Conservation (phyloP, 2,888 invertebrate genomes). For the Phlogophora meticulosa region DNA sequence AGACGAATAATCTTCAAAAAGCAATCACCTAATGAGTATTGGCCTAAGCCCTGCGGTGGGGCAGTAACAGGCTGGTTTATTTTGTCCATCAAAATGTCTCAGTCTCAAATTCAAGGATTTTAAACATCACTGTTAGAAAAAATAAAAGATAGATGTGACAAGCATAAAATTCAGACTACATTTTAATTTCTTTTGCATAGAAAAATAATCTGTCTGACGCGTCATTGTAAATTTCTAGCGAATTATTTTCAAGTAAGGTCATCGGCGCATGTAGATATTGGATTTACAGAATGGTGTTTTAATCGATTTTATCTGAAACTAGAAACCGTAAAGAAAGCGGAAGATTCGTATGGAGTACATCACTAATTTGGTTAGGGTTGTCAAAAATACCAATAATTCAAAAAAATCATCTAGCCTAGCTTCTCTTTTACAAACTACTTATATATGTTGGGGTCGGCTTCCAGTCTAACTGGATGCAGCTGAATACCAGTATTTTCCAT, state of each 20-base stretch:
- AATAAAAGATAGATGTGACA: slow-evolving; percentile 5
- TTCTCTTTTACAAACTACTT: too few relatives aligned
- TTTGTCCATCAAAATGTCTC: not conserved
- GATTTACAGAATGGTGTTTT: slow-evolving; percentile 18
- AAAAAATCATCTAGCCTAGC: not conserved
- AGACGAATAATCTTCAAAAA: too few relatives aligned
- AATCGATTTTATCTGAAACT: slow-evolving; percentile 40
- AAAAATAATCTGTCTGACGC: not conserved
- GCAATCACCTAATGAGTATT: too few relatives aligned
- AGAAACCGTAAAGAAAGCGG: slow-evolving; percentile 45
- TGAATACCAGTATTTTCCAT: too few relatives aligned
- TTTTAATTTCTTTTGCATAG: not conserved
- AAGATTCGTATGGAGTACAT: slow-evolving; percentile 24
- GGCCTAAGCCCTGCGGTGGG: too few relatives aligned
- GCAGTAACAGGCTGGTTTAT: not conserved
- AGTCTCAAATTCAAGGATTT: not conserved
- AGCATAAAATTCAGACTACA: not conserved
- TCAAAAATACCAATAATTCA: not conserved
- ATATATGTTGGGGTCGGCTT: too few relatives aligned
- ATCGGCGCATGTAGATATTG: slow-evolving; percentile 30
- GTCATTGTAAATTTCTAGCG: slow-evolving; percentile 38
- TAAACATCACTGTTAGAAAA: not conserved
- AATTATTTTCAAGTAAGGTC: slow-evolving; percentile 18
- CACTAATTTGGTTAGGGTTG: slow-evolving; percentile 50
- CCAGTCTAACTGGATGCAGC: too few relatives aligned